Evolutionary conservation across 2,797 vertebrate genomes (phyloP).

Genomic region (Syngnathus acus): DNA sequence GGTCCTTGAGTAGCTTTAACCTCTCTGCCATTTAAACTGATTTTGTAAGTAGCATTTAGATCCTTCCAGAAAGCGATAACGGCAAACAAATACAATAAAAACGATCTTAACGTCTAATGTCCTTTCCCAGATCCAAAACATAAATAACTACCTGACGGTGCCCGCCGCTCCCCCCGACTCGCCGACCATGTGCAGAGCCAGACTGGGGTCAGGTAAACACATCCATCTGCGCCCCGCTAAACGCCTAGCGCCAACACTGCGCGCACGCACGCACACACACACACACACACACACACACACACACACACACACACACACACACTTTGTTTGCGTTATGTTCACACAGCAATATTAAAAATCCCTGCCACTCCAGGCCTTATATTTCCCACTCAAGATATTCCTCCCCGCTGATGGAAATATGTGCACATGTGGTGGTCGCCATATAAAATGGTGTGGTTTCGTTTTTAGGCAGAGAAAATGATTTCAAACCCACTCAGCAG

Average conservation of each 20-base stretch:
- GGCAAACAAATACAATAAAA: no score
- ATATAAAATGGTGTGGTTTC: slow-evolving; percentile 60
- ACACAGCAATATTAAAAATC: neutral
- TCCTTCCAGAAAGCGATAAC: neutral
- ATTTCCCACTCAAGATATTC: slow-evolving; percentile 17
- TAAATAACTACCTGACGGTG: slow-evolving; percentile 88
- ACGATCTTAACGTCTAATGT: neutral
- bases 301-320: neutral
- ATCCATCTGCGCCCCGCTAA: neutral
- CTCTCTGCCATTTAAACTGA: neutral
- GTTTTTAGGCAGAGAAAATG: slow-evolving; percentile 64
- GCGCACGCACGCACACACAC: no score
- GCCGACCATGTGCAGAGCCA: slow-evolving; percentile 81
- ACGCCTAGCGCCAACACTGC: neutral
- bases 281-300: neutral
- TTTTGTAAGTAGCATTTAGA: neutral
- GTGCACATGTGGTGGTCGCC: slow-evolving; percentile 37
- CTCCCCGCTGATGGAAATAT: slow-evolving; percentile 24
- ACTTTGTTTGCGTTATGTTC: slow-evolving; percentile 4
- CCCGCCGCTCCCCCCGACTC: slow-evolving; percentile 81
- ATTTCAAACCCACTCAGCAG: slow-evolving; percentile 58
- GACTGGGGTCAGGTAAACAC: slow-evolving; percentile 84
- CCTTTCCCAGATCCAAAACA: slow-evolving; percentile 61
- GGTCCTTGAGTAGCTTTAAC: neutral
- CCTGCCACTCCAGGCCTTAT: neutral